A percentile compares a stretch with the other conserved stretches of the same genome.
These are phyloP conservation scores for Chironomus riparius DNA, from an alignment of 2,888 invertebrate species.

Conservation along the genomic window DNA sequence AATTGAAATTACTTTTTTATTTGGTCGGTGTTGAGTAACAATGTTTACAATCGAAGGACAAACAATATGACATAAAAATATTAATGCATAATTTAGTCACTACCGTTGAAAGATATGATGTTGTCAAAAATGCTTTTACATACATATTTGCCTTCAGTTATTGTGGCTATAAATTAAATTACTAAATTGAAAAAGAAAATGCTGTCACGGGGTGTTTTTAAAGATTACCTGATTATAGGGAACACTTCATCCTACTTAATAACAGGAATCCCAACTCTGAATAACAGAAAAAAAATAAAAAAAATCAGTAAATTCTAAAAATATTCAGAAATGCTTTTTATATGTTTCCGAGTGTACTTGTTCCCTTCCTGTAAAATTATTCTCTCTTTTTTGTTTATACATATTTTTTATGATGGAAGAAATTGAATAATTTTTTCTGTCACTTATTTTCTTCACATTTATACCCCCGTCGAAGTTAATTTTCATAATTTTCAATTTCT, in stretches of 20 bases:
- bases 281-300: background rate
- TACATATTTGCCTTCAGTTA: slow-evolving; percentile 24
- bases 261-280: background rate
- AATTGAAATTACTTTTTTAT: too few relatives aligned
- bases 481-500: slow-evolving; percentile 18
- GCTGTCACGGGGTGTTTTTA: too few relatives aligned
- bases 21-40: background rate
- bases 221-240: background rate
- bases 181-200: slow-evolving; percentile 9
- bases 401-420: background rate
- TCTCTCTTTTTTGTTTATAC: background rate
- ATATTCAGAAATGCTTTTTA: too few relatives aligned
- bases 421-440: slow-evolving; percentile 26
- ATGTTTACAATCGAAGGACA: background rate
- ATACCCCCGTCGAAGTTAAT: slow-evolving; percentile 9
- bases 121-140: background rate
- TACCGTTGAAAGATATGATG: background rate
- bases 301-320: background rate
- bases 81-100: slow-evolving; percentile 14
- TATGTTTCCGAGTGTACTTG: background rate
- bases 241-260: too few relatives aligned
- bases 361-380: background rate
- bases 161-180: slow-evolving; percentile 14
- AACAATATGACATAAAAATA: slow-evolving; percentile 2
- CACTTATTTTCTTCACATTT: background rate